Evolutionary conservation across 2,888 invertebrate genomes (phyloP), one percentile per base, ranked within the genome.

Genomic region (Phyllotreta cruciferae): DNA sequence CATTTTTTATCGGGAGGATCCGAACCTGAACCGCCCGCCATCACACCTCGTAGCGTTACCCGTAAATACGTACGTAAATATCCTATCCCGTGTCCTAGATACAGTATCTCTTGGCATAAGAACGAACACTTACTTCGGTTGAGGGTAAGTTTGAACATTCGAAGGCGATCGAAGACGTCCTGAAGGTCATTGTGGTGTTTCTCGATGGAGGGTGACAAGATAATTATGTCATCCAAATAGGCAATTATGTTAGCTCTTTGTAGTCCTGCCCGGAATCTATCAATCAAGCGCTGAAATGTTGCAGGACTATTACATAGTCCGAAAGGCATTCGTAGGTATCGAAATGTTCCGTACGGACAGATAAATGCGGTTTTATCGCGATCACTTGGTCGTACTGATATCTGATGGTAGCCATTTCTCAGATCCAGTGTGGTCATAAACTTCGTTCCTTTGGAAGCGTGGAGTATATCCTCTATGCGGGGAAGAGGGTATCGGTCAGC

Each of bases 331-430:
- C 66, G 39, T 3, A 14, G 45, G 55, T 67, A 74, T 5, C 69
- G 60, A 54, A 61, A 73, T 1, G 57, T 50, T 6, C 74, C 73
- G 39, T 73, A 72, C n/a, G 72, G 84, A 3, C 66, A 66, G n/a
- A 68, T 65, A 45, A 66, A 66, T 8, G 60, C 58, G 7, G 65
- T 69, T 45, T 68, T 66, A 42, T 68, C 66, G 36, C 64, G 34
- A 38, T 66, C 62, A 2, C 8, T 41, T 6, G 35, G 45, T 1
- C 38, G 39, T 3, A 64, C 61, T 7, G 55, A 36, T 7, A 55
- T 13, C 39, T 60, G 54, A 7, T 39, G 41, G 13, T 64, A 64
- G 34, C 66, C 41, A 11, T 52, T 44, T 34, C 42, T 36, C 11
- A 67, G 35, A 47, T 69, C 68, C 6, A 66, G 41, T 3, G 57